Evolutionary conservation across 2,113 vertebrate species (phyloP), one percentile per base, ranked within the genome.

Genomic region (Orthochromis malagaraziensis): DNA sequence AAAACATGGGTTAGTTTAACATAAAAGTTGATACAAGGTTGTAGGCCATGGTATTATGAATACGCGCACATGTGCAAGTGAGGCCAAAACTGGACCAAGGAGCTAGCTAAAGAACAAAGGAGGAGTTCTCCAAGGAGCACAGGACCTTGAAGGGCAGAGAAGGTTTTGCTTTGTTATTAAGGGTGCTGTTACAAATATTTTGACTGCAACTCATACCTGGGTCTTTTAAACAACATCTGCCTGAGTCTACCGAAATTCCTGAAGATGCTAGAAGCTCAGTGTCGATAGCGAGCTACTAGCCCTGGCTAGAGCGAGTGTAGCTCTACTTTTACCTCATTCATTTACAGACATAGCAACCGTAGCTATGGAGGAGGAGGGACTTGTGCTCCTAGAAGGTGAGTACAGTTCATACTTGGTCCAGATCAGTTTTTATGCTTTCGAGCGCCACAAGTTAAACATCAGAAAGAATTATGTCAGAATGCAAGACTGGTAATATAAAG

Each of bases 381-480:
- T 77, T 80, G 31, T 60, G 29, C 21, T 70, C 51, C 80, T 33
- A 53, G 17, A 79, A 79, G 29, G 19, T 35, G 19, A 79, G 19
- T 49, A 21, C 29, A 35, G 3, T 54, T 79, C 19, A 51, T 16
- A 29, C 75, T 54, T 24, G 45, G 26, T 51, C 26, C 26, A 38
- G 84, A 49, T 57, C 31, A 24, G n/a, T 13, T 3, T 81, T 81
- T 49, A 24, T 81, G 4, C 26, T 24, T 17, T 82, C n/a, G 1
- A 49, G 53, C 60, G 19, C 38, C 21, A 6, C 65, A 10, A 53
- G 26, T 45, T 75, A 19, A 31, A 70, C 82, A 87, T 92, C 86
- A 88, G 58, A 90, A 81, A 65, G 63, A 49, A 89, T 90, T 83
- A 88, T 60, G 73, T 87, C 90, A 84, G 29, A 26, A 77, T 19